Conservation (phyloP, 92 coral and sea anemone genomes). For the Blastomussa wellsi region DNA sequence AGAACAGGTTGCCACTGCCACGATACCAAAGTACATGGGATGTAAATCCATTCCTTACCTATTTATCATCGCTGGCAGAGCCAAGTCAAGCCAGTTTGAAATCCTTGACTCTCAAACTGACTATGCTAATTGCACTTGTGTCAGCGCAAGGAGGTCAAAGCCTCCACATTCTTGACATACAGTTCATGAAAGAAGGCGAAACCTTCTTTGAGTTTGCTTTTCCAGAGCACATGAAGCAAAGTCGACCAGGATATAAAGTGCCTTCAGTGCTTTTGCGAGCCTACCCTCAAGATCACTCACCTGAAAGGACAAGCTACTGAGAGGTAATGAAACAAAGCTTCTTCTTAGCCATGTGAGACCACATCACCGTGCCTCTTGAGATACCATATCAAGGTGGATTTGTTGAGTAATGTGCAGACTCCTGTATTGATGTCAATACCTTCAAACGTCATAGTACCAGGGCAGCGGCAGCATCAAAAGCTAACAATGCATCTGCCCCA, state of each 20-base stretch:
- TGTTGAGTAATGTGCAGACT: slow-evolving; percentile 32
- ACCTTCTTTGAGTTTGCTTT: slow-evolving; percentile 16
- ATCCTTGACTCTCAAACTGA: slow-evolving; percentile 28
- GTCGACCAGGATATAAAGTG: slow-evolving; percentile 22
- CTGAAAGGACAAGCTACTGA: slow-evolving; percentile 29
- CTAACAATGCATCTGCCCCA: slow-evolving; percentile 51
- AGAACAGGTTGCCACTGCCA: no score
- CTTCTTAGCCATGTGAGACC: slow-evolving; percentile 54
- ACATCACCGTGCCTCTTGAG: slow-evolving; percentile 20
- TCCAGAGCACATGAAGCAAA: slow-evolving; percentile 47
- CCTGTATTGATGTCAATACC: slow-evolving; percentile 50
- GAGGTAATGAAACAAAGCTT: slow-evolving; percentile 48
- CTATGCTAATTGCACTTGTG: slow-evolving; percentile 33
- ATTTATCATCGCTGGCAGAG: no score
- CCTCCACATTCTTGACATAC: slow-evolving; percentile 47
- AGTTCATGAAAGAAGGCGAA: slow-evolving; percentile 38
- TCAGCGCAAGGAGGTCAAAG: slow-evolving; percentile 55
- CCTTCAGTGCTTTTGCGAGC: slow-evolving; percentile 45
- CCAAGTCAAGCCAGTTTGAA: no score
- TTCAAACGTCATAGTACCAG: slow-evolving; percentile 77
- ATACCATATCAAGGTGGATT: slow-evolving; percentile 52
- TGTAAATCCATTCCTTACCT: no score
- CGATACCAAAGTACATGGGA: no score
- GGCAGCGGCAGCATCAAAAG: slow-evolving; percentile 72
- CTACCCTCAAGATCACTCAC: slow-evolving; percentile 43